Percentiles rank a stretch among this genome's conserved stretches.
Conservation (phyloP, 2,888 invertebrate genomes). For the Hirtodrosophila cameraria region DNA sequence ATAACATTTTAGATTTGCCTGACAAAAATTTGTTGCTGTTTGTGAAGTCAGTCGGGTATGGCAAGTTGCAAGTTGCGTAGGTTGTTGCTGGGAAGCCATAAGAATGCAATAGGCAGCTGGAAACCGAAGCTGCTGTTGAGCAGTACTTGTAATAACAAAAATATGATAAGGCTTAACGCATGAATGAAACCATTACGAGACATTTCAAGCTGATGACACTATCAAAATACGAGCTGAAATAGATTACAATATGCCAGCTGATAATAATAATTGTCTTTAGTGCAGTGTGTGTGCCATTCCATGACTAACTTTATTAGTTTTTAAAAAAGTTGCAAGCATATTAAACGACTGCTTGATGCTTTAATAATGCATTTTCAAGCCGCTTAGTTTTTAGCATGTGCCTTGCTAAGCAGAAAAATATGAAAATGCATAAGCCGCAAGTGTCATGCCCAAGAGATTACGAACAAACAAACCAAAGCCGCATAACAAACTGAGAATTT, state of each 20-base stretch:
- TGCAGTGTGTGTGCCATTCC: slow-evolving; percentile 6
- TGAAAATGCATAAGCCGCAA: slow-evolving; percentile 55
- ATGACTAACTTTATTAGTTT: background rate
- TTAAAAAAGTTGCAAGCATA: background rate
- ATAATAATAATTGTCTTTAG: background rate
- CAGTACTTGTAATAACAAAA: slow-evolving; percentile 52
- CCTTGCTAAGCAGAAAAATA: slow-evolving; percentile 34
- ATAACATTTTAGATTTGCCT: slow-evolving; percentile 65
- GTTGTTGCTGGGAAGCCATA: slow-evolving; percentile 42
- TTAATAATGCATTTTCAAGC: background rate
- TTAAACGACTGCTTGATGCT: slow-evolving; percentile 10
- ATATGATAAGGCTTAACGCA: slow-evolving; percentile 55
- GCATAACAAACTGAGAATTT: slow-evolving; percentile 56
- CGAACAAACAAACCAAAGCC: slow-evolving; percentile 60
- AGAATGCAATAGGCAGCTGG: slow-evolving; percentile 45
- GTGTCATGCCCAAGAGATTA: slow-evolving; percentile 58
- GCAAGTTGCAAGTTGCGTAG: too few relatives aligned
- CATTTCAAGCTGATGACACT: slow-evolving; percentile 35
- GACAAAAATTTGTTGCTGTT: slow-evolving; percentile 39
- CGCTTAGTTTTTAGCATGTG: slow-evolving; percentile 1
- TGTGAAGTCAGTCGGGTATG: slow-evolving; percentile 44
- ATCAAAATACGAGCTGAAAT: slow-evolving; percentile 21
- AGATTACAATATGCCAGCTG: slow-evolving; percentile 1
- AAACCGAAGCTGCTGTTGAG: slow-evolving; percentile 40
- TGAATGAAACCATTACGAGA: slow-evolving; percentile 38